phyloP scores from a whole-genome alignment of 2,113 vertebrate species.

The Greenwoodochromis staneri region DNA sequence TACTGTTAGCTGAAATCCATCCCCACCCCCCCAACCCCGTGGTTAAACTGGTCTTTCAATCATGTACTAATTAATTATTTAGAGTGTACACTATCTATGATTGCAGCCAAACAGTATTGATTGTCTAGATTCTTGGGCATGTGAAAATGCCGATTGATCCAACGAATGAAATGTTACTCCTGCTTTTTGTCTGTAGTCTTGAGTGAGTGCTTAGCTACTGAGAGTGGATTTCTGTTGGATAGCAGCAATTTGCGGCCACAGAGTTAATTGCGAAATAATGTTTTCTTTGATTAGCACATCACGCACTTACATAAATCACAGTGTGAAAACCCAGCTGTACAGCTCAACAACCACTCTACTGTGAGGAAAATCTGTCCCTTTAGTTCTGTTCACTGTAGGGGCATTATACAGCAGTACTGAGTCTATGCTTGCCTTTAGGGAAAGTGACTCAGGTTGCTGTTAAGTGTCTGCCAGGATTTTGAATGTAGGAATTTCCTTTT shows the following conservation, averaged over 20 bases:
- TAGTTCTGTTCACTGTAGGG: neutral
- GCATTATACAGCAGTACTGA: neutral
- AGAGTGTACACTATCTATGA: constrained; percentile 58
- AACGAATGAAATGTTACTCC: constrained; percentile 32
- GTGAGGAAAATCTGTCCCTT: neutral
- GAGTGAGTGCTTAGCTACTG: neutral
- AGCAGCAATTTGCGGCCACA: neutral
- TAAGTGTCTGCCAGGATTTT: neutral
- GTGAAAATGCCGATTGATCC: constrained; percentile 46
- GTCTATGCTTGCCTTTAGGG: neutral
- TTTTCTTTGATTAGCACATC: constrained; percentile 13
- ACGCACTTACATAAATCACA: neutral
- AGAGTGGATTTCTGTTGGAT: constrained; percentile 10
- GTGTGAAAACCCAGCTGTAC: neutral
- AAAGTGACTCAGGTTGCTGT: constrained; percentile 3
- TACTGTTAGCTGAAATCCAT: constrained; percentile 40
- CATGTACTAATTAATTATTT: constrained; percentile 64
- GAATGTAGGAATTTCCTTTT: neutral
- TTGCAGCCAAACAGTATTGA: constrained; percentile 55
- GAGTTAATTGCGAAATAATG: constrained; percentile 11
- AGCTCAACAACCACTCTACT: neutral
- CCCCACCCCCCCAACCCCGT: neutral
- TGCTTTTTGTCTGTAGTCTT: constrained; percentile 9
- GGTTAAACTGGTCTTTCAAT: constrained; percentile 49
- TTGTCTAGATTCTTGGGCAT: constrained; percentile 10